Evolutionary conservation across 2,113 vertebrate species (phyloP), one percentile per base, ranked within the genome.

Genomic region (Tyrannus savana): DNA sequence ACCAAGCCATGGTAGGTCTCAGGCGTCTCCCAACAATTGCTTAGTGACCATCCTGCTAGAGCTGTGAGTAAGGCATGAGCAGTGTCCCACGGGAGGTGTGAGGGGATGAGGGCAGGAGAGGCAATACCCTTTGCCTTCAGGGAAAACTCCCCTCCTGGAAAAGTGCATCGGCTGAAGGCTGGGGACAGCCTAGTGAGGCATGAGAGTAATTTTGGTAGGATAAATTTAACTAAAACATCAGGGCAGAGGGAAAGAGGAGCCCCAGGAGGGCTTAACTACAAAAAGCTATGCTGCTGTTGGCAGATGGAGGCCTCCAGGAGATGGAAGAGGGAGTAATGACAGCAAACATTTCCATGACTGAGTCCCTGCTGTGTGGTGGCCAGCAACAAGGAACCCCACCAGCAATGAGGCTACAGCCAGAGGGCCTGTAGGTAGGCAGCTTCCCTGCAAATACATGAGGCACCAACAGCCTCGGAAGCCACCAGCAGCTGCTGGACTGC

Each of bases 371-470:
- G 6, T 10, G 25, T 53, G 53, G 37, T 35, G 56, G 53, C 72
- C 12, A 2, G n/a, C 74, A 49, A 14, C 6, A 5, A 55, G 62
- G 28, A 6, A 39, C 24, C 59, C 24, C 35, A 39, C 39, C 11
- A 6, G 10, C n/a, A 17, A 21, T 0, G 2, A 56, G 30, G 46
- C 63, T 71, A 50, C 44, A 83, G 71, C 9, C 4, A 7, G 44
- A 76, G 21, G 12, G 31, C 19, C 0, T 16, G 1, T 47, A n/a
- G 39, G 46, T 17, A 64, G 12, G 46, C 33, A 71, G 46, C 35
- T 84, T 74, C 18, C 31, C 9, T 1, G 2, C 0, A 0, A 47
- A 33, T 35, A n/a, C 1, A 9, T 18, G 42, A 17, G 18, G 2
- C 3, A 3, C 27, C 1, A 11, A 37, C 31, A 58, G 58, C 37